These are phyloP conservation scores for Cosmia pyralina DNA, from an alignment of 2,888 invertebrate genomes.

Conservation along the genomic window DNA sequence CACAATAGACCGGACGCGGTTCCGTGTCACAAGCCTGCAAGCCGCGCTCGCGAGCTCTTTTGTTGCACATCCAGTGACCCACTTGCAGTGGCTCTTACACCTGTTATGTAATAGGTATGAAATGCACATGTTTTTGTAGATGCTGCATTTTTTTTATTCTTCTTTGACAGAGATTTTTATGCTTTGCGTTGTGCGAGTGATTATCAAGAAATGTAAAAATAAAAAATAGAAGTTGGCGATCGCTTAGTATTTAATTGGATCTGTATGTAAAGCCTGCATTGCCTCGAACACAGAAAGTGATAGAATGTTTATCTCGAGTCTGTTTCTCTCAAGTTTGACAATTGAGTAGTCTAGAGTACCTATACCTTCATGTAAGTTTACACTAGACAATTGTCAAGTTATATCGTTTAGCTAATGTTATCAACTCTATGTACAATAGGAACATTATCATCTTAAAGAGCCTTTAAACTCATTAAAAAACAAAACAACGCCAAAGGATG, in stretches of 20 bases:
- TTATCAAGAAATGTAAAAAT: background rate
- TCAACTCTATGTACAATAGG: background rate
- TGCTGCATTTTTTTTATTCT: background rate
- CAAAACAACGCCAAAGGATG: conserved; percentile 47
- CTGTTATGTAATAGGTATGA: conserved; percentile 20
- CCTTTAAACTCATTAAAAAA: conserved; percentile 40
- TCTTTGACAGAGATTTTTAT: background rate
- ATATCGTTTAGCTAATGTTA: background rate
- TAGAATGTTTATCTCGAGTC: background rate
- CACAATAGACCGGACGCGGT: conserved; percentile 57
- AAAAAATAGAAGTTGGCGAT: background rate
- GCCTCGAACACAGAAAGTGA: background rate
- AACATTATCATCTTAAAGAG: background rate
- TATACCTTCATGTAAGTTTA: too few species aligned
- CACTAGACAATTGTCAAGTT: background rate
- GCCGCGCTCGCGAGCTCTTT: conserved; percentile 48
- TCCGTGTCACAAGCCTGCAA: conserved; percentile 46
- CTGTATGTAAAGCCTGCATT: background rate
- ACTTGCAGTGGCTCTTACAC: conserved; percentile 41
- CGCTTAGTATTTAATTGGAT: background rate
- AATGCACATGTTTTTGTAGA: conserved; percentile 7
- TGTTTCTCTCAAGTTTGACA: background rate
- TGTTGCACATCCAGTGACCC: conserved; percentile 61
- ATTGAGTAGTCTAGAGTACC: too few species aligned
- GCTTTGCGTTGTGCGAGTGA: background rate